Percentiles rank a stretch among this genome's conserved stretches.
Conservation (phyloP, 2,888 invertebrate genomes). For the Hyposoter dolosus region DNA sequence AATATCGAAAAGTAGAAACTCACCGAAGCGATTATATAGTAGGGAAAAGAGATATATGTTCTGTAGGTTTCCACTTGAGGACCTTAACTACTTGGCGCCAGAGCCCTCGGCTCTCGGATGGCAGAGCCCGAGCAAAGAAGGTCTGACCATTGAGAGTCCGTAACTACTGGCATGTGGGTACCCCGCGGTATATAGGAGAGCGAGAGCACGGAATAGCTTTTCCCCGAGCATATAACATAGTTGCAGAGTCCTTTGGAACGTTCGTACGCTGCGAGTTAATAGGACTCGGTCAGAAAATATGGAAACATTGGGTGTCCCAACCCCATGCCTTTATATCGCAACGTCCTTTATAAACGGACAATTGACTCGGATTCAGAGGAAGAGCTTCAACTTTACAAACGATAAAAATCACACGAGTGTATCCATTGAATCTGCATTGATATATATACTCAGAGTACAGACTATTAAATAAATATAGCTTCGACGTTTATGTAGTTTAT, state of each 20-base stretch:
- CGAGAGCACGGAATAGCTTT: slow-evolving; percentile 14
- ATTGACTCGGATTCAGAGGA: slow-evolving; percentile 38
- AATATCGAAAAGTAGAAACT: slow-evolving; percentile 20
- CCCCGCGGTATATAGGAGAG: slow-evolving; percentile 10
- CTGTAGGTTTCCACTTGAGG: slow-evolving; percentile 39
- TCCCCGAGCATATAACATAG: slow-evolving; percentile 6
- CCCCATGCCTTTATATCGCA: not conserved
- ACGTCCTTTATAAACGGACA: slow-evolving; percentile 41
- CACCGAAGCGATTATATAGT: not conserved
- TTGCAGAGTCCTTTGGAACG: slow-evolving; percentile 14
- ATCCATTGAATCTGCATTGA: slow-evolving; percentile 32
- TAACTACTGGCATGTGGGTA: slow-evolving; percentile 54
- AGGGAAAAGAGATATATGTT: slow-evolving; percentile 6
- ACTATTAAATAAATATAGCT: slow-evolving; percentile 33
- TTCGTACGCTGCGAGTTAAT: slow-evolving; percentile 36
- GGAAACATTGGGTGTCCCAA: not conserved
- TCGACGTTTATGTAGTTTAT: slow-evolving; percentile 29
- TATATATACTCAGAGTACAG: slow-evolving; percentile 1
- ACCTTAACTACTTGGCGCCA: slow-evolving; percentile 51
- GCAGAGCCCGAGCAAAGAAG: slow-evolving; percentile 10
- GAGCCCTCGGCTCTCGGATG: slow-evolving; percentile 29
- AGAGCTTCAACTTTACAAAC: slow-evolving; percentile 14
- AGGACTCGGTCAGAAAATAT: slow-evolving; percentile 31
- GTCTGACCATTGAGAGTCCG: slow-evolving; percentile 56
- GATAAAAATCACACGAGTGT: slow-evolving; percentile 28